These are phyloP conservation scores for Trypoxylus dichotomus DNA, from an alignment of 1,140 invertebrate genomes.

Conservation along the genomic window DNA sequence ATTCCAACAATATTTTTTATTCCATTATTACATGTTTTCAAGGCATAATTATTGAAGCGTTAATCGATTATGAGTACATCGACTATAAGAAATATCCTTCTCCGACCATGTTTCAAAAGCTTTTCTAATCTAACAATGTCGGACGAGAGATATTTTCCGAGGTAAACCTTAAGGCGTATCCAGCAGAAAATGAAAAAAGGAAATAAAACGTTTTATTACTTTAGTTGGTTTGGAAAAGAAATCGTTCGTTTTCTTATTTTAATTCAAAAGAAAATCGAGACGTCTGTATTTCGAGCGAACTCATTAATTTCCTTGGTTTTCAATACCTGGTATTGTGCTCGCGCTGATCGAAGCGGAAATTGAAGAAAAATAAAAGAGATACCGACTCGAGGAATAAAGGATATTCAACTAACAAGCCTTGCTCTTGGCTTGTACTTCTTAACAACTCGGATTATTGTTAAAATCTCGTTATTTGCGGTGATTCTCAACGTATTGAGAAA, in stretches of 20 bases:
- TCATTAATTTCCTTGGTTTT: constrained; percentile 37
- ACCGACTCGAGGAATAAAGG: constrained; percentile 15
- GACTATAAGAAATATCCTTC: not conserved
- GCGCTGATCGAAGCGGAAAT: constrained; percentile 31
- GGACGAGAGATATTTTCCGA: not conserved
- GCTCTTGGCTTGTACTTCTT: constrained; percentile 29
- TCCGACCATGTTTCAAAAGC: not conserved
- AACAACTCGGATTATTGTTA: constrained; percentile 12
- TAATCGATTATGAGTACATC: not conserved
- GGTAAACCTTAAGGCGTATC: not conserved
- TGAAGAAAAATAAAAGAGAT: constrained; percentile 33
- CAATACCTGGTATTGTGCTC: constrained; percentile 35
- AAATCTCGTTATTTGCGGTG: constrained; percentile 18
- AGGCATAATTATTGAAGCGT: not conserved
- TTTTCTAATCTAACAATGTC: not conserved
- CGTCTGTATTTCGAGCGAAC: constrained; percentile 32
- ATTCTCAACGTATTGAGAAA: not conserved
- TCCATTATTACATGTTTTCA: not conserved
- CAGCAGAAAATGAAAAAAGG: not conserved
- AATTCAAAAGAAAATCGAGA: constrained; percentile 35
- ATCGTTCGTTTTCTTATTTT: constrained; percentile 34
- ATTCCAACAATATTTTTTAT: not conserved
- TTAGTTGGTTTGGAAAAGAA: constrained; percentile 9
- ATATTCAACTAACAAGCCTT: constrained; percentile 23
- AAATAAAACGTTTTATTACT: constrained; percentile 27